Base-by-base conservation (phyloP, 2,888 invertebrate species). In the Gari tellinella region DNA sequence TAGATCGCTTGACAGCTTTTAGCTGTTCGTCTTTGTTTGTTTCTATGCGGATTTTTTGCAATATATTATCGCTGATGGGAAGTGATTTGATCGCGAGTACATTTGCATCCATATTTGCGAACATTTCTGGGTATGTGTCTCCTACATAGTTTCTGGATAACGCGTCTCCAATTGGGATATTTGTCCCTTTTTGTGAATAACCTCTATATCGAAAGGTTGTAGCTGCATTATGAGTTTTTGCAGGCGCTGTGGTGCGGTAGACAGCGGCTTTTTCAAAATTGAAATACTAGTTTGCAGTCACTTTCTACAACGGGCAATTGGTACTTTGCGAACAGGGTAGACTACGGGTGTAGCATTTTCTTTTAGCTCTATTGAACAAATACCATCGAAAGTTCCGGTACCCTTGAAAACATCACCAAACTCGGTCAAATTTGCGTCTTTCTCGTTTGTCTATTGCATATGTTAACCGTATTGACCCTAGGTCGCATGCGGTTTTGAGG, bases 61-160 rank as follows among this genome's bases (percentile, higher is more conserved):
- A 10, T 46, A 15, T 46, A 14, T 8, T 14, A 40, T 40, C 40
- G 40, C 40, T 40, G 8, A 40, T 40, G 10, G 40, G 40, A 8
- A 40, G 14, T 14, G 14, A 40, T 14, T 40, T 8, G 8, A 40
- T 14, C 8, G 14, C 14, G 40, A 12, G 46, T 17, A 46, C 19
- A 17, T 46, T 8, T 14, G 46, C 46, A 17, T 46, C 46, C 17
- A 46, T 46, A 17, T 46, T 46, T 15, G 12, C 19, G 46, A 46
- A 17, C 46, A 46, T 46, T 46, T 46, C 46, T 46, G 46, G 46
- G 46, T 46, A 46, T 14, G 51, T 51, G 8, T 51, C 51, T 51
- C 8, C 14, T 17, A 46, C 46, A 17, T 15, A 46, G 17, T 46
- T 46, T 46, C 46, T 10, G n/a, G 14, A 15, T 46, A 46, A 17